These are phyloP conservation scores for Cryptoprocta ferox DNA, from an alignment of 2,797 vertebrate genomes.

Conservation along the genomic window DNA sequence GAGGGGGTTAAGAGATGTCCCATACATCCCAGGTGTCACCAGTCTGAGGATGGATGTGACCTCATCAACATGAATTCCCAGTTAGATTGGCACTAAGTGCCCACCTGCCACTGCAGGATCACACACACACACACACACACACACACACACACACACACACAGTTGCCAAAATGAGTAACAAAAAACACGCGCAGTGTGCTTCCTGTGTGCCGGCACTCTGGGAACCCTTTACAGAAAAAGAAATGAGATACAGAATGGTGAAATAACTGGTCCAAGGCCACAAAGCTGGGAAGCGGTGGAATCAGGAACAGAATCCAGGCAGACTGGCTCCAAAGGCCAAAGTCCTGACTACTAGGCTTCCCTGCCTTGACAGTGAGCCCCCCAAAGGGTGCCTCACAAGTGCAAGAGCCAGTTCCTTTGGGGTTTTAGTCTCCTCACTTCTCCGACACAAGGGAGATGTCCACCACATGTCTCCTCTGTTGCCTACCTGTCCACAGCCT, in stretches of 20 bases:
- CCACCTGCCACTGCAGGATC: neutral
- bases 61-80: neutral
- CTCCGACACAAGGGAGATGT: neutral
- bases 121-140: too few relatives aligned
- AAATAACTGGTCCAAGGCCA: neutral
- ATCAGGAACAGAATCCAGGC: neutral
- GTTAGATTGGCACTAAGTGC: neutral
- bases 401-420: accelerated
- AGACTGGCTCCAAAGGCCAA: neutral
- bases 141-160: neutral
- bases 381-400: accelerated
- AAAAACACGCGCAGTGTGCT: accelerated
- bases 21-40: neutral
- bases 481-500: neutral
- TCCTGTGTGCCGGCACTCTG: neutral
- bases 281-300: neutral
- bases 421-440: neutral
- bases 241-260: neutral
- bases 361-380: neutral
- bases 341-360: neutral
- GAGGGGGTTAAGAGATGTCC: neutral
- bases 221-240: neutral
- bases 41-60: neutral
- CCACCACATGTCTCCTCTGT: accelerated
- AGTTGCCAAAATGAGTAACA: too few relatives aligned